phyloP scores from a whole-genome alignment of 1,140 invertebrate species.

The Achatina immaculata region DNA sequence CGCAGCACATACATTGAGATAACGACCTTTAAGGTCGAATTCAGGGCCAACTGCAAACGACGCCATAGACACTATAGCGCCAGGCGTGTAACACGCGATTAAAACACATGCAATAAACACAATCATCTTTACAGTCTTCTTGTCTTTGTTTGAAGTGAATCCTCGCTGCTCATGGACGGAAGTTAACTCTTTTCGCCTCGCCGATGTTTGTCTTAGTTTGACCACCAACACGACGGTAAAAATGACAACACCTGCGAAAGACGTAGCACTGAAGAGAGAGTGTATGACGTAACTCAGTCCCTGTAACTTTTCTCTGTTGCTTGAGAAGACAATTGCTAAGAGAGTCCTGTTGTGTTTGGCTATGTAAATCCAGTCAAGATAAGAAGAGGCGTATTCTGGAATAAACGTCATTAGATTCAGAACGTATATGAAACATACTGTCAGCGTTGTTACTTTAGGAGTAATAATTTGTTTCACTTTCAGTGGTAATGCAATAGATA shows the following conservation, averaged over 20 bases:
- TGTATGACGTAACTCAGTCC: neutral
- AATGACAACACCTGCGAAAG: neutral
- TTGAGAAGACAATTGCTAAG: neutral
- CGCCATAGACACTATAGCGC: neutral
- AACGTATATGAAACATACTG: neutral
- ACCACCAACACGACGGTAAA: neutral
- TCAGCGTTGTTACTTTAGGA: neutral
- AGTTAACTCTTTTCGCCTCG: neutral
- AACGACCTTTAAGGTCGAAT: neutral
- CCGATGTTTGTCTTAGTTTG: neutral
- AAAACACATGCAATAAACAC: neutral
- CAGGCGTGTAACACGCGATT: neutral
- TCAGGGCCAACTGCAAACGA: neutral
- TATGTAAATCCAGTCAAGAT: conserved; percentile 15
- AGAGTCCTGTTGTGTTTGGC: neutral
- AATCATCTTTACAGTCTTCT: no score
- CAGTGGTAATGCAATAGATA: conserved; percentile 1
- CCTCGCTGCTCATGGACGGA: no score
- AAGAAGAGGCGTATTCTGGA: neutral
- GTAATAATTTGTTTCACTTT: conserved; percentile 6
- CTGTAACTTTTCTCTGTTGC: neutral
- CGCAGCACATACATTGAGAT: neutral
- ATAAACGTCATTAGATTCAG: neutral
- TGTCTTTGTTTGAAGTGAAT: neutral
- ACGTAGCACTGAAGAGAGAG: neutral